Evolutionary conservation across 2,797 vertebrate genomes (phyloP).

Genomic region (Peromyscus aztecus): DNA sequence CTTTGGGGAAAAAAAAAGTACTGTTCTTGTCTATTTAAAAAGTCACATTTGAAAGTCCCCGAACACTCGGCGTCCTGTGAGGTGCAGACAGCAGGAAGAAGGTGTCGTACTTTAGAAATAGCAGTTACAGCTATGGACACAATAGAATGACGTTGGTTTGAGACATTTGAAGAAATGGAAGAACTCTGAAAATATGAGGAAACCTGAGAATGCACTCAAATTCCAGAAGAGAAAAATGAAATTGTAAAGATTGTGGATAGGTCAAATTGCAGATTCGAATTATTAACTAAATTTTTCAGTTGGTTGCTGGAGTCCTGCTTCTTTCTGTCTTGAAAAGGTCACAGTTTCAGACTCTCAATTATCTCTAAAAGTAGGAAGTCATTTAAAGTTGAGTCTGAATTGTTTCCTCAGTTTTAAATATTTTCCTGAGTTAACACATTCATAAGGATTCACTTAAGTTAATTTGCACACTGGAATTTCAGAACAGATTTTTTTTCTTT

Average conservation of each 20-base stretch:
- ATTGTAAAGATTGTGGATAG: not conserved
- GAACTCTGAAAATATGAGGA: not conserved
- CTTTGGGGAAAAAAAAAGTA: conserved; percentile 5
- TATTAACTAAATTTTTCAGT: not conserved
- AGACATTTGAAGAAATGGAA: conserved; percentile 20
- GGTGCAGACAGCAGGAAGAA: not conserved
- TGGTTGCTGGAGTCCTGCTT: not conserved
- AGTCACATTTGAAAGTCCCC: not conserved
- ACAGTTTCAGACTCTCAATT: not conserved
- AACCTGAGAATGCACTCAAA: conserved; percentile 1
- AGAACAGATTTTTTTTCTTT: not conserved
- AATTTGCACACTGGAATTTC: not conserved
- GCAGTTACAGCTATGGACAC: not conserved
- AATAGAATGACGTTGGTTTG: not conserved
- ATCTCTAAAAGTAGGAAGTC: not conserved
- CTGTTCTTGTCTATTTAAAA: not conserved
- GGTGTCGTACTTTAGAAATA: not conserved
- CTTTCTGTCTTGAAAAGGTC: not conserved
- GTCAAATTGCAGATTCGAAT: not conserved
- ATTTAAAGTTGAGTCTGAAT: conserved; percentile 27
- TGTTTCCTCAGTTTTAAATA: not conserved
- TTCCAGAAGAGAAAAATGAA: conserved; percentile 45
- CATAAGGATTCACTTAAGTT: not conserved
- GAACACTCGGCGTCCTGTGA: rapidly evolving
- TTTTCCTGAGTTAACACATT: not conserved